Percentiles rank a stretch among this genome's conserved stretches.
These are phyloP conservation scores for Zophobas morio DNA, from an alignment of 1,140 invertebrate species.

Conservation along the genomic window DNA sequence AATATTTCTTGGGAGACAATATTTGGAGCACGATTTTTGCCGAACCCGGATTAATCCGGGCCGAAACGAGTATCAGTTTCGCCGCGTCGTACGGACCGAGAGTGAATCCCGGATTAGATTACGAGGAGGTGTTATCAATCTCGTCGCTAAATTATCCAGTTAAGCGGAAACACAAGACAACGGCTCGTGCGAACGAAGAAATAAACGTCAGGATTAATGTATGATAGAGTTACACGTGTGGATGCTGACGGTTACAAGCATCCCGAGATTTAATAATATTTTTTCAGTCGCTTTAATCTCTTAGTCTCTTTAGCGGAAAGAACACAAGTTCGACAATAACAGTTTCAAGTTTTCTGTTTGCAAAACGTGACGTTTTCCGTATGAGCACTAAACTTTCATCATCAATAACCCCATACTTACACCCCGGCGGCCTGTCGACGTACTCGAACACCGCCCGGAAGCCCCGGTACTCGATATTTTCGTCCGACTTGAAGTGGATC, in stretches of 20 bases:
- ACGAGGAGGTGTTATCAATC: conserved; percentile 30
- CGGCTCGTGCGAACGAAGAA: neutral
- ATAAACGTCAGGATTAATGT: conserved; percentile 18
- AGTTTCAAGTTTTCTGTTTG: neutral
- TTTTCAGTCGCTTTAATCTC: neutral
- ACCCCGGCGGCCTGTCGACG: conserved; percentile 53
- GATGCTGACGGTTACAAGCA: neutral
- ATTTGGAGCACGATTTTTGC: too few relatives aligned
- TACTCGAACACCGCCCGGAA: conserved; percentile 79
- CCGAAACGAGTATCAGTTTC: too few relatives aligned
- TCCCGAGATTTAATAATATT: neutral
- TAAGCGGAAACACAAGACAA: conserved; percentile 14
- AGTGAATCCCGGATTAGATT: conserved; percentile 15
- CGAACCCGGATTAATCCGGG: too few relatives aligned
- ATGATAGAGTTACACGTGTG: conserved; percentile 12
- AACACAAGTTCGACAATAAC: neutral
- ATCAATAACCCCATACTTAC: conserved; percentile 55
- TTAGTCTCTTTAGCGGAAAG: neutral
- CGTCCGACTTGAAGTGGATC: conserved; percentile 88
- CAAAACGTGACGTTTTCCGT: neutral
- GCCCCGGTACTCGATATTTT: conserved; percentile 86
- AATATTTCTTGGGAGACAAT: too few relatives aligned
- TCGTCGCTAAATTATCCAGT: conserved; percentile 17
- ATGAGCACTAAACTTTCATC: neutral
- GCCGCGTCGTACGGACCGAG: neutral